Evolutionary conservation across 2,797 vertebrate genomes (phyloP), one percentile per base, ranked within the genome.

Genomic region (Lutjanus campechanus): DNA sequence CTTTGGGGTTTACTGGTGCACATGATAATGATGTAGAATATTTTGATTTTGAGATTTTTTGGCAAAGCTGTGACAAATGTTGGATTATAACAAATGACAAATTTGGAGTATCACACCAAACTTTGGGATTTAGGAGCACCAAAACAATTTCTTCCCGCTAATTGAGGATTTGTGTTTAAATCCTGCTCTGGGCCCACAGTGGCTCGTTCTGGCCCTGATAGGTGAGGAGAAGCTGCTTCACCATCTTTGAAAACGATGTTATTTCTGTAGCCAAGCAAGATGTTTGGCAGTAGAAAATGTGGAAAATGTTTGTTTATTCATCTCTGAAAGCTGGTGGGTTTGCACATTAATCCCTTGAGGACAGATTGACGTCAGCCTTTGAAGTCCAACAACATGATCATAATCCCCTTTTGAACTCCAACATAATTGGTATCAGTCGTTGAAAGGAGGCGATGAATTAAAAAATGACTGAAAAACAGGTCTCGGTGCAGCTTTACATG

Each of bases 241-340:
- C 64, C 71, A 53, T 80, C 70, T 85, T 77, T 73, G n/a, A 72
- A 73, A 72, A 79, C 13, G 8, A 25, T 82, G 53, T 71, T 74
- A 63, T 82, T 77, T 74, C 61, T 69, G 11, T 16, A 40, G 73
- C 53, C 70, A 15, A 63, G 73, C 54, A 66, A 83, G 67, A 76
- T 74, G 51, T 83, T 66, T 84, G 81, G 75, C 78, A 72, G 74
- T 8, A 63, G 74, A 53, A 88, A 67, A 80, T 25, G 44, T 68
- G 76, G 72, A 76, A 85, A 88, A 58, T 82, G 73, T 82, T 90
- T 88, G 79, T 88, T 90, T 89, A 82, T 78, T 77, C 62, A 43
- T 69, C 11, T 47, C 65, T 50, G 70, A 82, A 71, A 81, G 53
- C 84, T 77, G 72, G 67, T 60, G 77, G 54, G 65, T 76, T 81